Conservation (phyloP, 1,140 invertebrate species). For the Lepeophtheirus salmonis region DNA sequence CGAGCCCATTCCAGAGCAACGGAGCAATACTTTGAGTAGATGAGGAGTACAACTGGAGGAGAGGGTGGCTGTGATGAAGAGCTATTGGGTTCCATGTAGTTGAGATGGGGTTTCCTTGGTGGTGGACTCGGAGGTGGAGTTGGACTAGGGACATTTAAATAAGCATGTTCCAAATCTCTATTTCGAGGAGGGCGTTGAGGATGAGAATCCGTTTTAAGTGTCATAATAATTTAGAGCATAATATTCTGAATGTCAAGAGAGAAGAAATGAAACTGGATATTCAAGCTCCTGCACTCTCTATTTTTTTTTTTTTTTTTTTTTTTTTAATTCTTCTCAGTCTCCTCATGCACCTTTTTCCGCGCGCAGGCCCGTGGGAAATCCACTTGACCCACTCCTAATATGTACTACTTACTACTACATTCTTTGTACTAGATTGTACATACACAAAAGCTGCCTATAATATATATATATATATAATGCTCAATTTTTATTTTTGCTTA, state of each 20-base stretch:
- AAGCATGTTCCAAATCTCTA: not conserved
- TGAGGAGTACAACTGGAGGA: not conserved
- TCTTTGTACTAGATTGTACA: too few species aligned
- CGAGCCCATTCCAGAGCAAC: not conserved
- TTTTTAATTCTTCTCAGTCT: not conserved
- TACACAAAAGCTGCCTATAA: too few species aligned
- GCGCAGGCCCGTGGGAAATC: not conserved
- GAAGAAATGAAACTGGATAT: not conserved
- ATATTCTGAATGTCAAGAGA: not conserved
- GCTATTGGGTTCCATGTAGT: too few species aligned
- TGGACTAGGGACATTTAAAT: not conserved
- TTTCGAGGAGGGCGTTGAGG: not conserved
- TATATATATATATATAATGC: too few species aligned
- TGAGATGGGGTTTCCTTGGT: not conserved
- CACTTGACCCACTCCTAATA: too few species aligned
- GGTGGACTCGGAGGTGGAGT: not conserved
- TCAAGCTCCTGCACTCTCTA: not conserved
- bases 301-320: too few species aligned
- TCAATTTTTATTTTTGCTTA: too few species aligned
- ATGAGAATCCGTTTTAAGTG: not conserved
- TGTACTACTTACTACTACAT: too few species aligned
- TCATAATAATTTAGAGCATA: not conserved
- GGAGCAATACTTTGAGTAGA: not conserved
- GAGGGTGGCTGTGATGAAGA: too few species aligned
- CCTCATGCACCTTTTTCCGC: not conserved